Evolutionary conservation across 2,888 invertebrate species (phyloP).

Genomic region (Lampropteryx suffumata): DNA sequence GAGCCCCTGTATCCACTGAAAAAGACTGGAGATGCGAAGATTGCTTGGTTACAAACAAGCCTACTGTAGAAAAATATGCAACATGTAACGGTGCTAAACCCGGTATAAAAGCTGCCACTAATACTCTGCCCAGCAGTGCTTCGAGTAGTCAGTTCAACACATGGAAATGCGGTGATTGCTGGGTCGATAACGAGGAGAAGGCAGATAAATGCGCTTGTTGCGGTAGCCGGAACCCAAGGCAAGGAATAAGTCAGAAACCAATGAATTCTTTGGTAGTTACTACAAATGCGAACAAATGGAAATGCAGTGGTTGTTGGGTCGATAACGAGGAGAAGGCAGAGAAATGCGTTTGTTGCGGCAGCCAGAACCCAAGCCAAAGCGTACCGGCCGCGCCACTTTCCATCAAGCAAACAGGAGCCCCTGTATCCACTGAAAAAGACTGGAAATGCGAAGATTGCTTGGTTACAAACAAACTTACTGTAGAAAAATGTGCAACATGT

Average conservation of each 20-base stretch:
- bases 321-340: slow-evolving; percentile 44
- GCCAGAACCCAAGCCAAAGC: slow-evolving; percentile 43
- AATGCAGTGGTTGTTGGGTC: slow-evolving; percentile 56
- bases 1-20: background rate
- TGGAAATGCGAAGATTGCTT: slow-evolving; percentile 53
- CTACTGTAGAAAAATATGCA: slow-evolving; percentile 48
- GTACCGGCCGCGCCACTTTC: background rate
- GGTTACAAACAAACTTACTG: slow-evolving; percentile 50
- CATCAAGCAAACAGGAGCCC: background rate
- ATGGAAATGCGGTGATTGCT: slow-evolving; percentile 60
- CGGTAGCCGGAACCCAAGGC: slow-evolving; percentile 42
- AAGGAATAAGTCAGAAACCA: too few species aligned
- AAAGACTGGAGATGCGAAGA: slow-evolving; percentile 47
- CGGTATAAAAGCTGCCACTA: slow-evolving; percentile 26
- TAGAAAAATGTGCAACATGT: slow-evolving; percentile 57
- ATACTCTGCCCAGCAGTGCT: too few species aligned
- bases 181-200: slow-evolving; percentile 48
- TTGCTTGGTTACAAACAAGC: slow-evolving; percentile 58
- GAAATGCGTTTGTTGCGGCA: slow-evolving; percentile 55
- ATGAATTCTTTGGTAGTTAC: slow-evolving; percentile 4
- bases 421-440: slow-evolving; percentile 24
- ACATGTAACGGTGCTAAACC: slow-evolving; percentile 53
- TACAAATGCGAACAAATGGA: slow-evolving; percentile 47
- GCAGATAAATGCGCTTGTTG: slow-evolving; percentile 53
- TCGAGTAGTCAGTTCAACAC: too few species aligned